Base-by-base conservation (phyloP, 2,113 vertebrate species). In the Glaucidium brasilianum region DNA sequence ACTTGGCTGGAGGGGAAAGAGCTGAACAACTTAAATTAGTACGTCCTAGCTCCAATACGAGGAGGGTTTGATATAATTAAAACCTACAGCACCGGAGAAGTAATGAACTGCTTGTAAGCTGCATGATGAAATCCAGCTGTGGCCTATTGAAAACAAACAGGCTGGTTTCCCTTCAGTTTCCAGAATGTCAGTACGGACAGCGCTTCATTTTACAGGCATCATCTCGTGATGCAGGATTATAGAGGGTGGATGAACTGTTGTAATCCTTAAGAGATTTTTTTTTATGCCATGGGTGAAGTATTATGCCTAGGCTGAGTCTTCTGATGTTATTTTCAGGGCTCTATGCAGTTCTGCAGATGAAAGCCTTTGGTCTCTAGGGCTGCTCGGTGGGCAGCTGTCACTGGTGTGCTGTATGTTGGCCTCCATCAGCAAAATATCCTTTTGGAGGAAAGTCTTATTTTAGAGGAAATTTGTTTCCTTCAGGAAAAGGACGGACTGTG, bases 101-200 rank as follows among this genome's bases (percentile, higher is more conserved):
- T 52, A 41, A 53, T 5, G 4, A 69, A n/a, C 50, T 19, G 41
- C 60, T 81, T 2, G 0, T 45, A 29, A 53, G 41, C 73, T 37
- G 10, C 0, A 0, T 91, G 77, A 77, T 85, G 68, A 94, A 89
- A 91, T 55, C 55, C 72, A 63, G 69, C 58, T 67, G 71, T 59
- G 35, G 73, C 23, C 83, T 63, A 12, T 32, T 47, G 64, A 64
- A 69, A 92, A 83, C 81, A 47, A 45, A 26, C 63, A 22, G 2
- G 6, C 49, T 80, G 62, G 10, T 60, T 89, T 84, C 22, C 45
- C 5, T 87, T 3, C 0, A 15, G 45, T 62, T 73, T 83, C 30
- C 58, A 82, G 69, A 52, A 29, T 0, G 2, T 32, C 32, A n/a
- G 32, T 60, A 32, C 0, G 0, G 37, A 22, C 1, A 0, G 25